Evolutionary conservation across 35 echinoderm and acorn worm species (phyloP).

Genomic region (Amphiura filiformis): DNA sequence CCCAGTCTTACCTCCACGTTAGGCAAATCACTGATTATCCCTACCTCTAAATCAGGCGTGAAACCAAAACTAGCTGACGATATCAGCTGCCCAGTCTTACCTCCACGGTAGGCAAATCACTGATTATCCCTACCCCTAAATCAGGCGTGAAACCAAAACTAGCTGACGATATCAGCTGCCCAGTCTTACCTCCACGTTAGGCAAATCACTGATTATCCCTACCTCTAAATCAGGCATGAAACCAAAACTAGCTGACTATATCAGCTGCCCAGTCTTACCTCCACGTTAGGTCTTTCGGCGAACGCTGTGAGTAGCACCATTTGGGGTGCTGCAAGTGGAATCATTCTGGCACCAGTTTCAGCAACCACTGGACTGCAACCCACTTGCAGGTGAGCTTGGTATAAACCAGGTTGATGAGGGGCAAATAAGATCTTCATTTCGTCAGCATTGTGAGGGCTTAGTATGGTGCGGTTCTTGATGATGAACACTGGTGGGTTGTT

Average conservation of each 20-base stretch:
- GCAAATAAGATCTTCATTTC: conserved; percentile 77
- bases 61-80: no score
- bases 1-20: no score
- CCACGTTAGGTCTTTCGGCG: conserved; percentile 76
- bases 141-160: no score
- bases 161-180: no score
- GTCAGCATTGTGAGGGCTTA: conserved; percentile 67
- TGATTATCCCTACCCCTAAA: no score
- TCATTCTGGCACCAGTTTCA: conserved; percentile 40
- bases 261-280: conserved; percentile 80
- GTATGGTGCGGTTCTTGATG: conserved; percentile 53
- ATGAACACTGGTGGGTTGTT: conserved; percentile 54
- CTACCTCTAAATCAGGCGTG: no score
- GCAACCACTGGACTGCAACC: conserved; percentile 68
- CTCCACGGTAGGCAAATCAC: no score
- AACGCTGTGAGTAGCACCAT: conserved; percentile 56
- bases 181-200: conserved; percentile 78
- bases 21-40: no score
- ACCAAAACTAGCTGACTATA: no score
- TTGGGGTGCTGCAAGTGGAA: conserved; percentile 21
- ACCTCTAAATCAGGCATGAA: no score
- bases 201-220: no score
- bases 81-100: no score
- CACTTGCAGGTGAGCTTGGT: conserved; percentile 66
- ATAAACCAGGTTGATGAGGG: conserved; percentile 85